phyloP scores from a whole-genome alignment of 2,113 vertebrate genomes.

The Edolisoma coerulescens region DNA sequence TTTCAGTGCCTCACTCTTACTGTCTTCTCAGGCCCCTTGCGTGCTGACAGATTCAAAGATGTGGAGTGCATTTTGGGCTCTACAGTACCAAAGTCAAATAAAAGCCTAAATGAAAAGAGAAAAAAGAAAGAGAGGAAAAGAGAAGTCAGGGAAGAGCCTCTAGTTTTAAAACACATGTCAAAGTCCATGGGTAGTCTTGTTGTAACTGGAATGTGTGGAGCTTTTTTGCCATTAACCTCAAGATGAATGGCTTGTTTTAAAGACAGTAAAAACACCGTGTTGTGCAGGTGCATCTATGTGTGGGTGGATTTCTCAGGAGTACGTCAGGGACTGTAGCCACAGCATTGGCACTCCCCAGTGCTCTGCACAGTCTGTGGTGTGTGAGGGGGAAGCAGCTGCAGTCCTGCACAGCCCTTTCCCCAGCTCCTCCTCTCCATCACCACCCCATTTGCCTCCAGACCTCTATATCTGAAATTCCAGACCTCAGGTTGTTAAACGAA shows the following conservation, averaged over 20 bases:
- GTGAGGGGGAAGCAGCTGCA: background rate
- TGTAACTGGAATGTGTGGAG: background rate
- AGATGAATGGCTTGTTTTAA: constrained; percentile 21
- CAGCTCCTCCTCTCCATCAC: background rate
- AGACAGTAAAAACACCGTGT: constrained; percentile 26
- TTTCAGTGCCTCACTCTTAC: background rate
- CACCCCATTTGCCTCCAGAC: background rate
- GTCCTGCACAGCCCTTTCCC: background rate
- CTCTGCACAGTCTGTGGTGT: rapidly evolving
- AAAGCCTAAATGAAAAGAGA: background rate
- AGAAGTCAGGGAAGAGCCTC: background rate
- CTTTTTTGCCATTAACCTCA: background rate
- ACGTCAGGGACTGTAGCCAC: background rate
- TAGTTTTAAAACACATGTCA: background rate
- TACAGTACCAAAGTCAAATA: background rate
- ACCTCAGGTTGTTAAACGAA: background rate
- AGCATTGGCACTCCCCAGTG: rapidly evolving
- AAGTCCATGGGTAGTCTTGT: background rate
- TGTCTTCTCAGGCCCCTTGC: background rate
- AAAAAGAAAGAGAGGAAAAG: background rate
- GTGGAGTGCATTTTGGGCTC: background rate
- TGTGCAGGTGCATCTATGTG: background rate
- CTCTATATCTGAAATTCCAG: background rate
- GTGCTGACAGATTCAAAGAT: background rate
- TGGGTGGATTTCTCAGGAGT: constrained; percentile 3